A percentile compares a stretch with the other conserved stretches of the same genome.
Conservation (phyloP, 2,888 invertebrate species). For the Catocala sponsa region DNA sequence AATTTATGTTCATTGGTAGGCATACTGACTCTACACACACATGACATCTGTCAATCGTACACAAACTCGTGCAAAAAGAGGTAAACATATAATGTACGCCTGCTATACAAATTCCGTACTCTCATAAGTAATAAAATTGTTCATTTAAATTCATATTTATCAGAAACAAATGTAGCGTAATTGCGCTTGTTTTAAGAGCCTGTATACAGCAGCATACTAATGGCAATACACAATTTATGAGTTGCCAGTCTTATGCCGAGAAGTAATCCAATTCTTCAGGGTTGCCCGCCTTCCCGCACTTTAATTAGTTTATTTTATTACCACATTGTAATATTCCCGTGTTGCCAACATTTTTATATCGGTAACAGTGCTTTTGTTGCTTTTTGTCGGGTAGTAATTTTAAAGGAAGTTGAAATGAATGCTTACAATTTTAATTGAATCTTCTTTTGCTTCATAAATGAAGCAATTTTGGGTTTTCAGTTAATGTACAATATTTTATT, state of each 20-base stretch:
- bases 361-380: slow-evolving; percentile 36
- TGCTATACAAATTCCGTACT: too few species aligned
- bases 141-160: too few species aligned
- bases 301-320: slow-evolving; percentile 49
- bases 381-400: slow-evolving; percentile 6
- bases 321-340: neutral
- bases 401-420: slow-evolving; percentile 21
- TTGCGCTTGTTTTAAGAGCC: too few species aligned
- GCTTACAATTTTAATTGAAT: slow-evolving; percentile 25
- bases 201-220: too few species aligned
- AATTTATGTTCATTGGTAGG: too few species aligned
- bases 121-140: too few species aligned
- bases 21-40: too few species aligned
- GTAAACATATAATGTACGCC: too few species aligned
- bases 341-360: slow-evolving; percentile 25
- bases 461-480: slow-evolving; percentile 12
- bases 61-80: too few species aligned
- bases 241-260: slow-evolving; percentile 22
- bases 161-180: too few species aligned
- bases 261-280: slow-evolving; percentile 48
- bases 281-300: slow-evolving; percentile 26
- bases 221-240: slow-evolving; percentile 38
- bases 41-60: too few species aligned
- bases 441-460: slow-evolving; percentile 20
- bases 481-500: neutral